phyloP scores from a whole-genome alignment of 2,797 vertebrate species.

The Glyptemys insculpta region DNA sequence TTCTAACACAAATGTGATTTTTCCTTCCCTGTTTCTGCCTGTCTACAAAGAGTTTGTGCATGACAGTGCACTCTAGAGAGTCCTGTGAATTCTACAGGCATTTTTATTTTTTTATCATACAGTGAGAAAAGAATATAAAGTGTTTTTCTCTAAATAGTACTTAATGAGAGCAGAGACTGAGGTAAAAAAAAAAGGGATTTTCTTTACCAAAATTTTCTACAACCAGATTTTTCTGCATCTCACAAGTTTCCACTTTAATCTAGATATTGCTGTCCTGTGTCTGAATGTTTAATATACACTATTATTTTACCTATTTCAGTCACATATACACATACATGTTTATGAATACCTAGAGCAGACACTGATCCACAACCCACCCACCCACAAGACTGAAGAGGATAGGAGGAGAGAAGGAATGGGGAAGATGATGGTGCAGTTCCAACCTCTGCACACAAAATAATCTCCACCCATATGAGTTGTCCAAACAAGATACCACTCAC shows the following conservation, averaged over 20 bases:
- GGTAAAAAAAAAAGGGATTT: background rate
- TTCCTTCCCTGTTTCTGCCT: background rate
- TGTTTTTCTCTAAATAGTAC: background rate
- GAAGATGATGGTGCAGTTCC: background rate
- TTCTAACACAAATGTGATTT: background rate
- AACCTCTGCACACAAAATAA: conserved; percentile 3
- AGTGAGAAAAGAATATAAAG: background rate
- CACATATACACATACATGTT: conserved; percentile 30
- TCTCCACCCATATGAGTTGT: background rate
- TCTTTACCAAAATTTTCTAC: conserved; percentile 3
- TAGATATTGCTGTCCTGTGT: conserved; percentile 22
- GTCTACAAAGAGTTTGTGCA: background rate
- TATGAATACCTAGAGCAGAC: background rate
- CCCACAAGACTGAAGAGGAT: background rate
- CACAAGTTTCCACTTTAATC: conserved; percentile 45
- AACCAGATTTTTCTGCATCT: conserved; percentile 7
- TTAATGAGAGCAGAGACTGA: background rate
- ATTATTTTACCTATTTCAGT: background rate
- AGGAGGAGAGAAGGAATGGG: background rate
- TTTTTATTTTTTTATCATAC: conserved; percentile 5
- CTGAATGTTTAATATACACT: conserved; percentile 55
- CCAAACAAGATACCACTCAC: background rate
- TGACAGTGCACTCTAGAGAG: background rate
- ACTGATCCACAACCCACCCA: conserved; percentile 34
- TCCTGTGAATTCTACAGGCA: background rate